Conservation (phyloP, 2,113 vertebrate species). For the Rhinogobius similis region DNA sequence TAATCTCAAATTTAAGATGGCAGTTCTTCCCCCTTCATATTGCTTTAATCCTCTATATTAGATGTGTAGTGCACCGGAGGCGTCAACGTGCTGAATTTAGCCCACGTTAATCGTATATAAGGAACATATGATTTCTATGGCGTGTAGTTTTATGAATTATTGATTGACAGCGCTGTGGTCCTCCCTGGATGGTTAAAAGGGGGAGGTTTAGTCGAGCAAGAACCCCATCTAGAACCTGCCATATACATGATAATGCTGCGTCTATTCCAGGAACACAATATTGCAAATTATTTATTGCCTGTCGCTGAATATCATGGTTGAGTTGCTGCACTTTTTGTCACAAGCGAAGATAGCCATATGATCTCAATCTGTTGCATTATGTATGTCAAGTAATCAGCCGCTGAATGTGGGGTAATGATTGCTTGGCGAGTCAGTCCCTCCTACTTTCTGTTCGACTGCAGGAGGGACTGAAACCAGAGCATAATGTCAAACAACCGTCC, state of each 20-base stretch:
- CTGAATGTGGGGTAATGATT: conserved; percentile 35
- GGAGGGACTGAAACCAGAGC: too few relatives aligned
- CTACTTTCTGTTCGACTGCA: too few relatives aligned
- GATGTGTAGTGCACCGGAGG: neutral
- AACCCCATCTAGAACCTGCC: conserved; percentile 14
- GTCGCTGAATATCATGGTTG: conserved; percentile 11
- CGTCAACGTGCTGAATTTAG: conserved; percentile 14
- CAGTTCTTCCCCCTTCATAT: conserved; percentile 14
- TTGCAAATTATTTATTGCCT: conserved; percentile 32
- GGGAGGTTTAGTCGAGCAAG: conserved; percentile 5
- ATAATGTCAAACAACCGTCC: neutral
- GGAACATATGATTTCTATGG: conserved; percentile 4
- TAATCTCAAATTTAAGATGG: conserved; percentile 28
- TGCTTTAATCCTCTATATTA: conserved; percentile 18
- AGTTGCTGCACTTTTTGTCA: conserved; percentile 28
- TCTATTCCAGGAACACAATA: conserved; percentile 8
- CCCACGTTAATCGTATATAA: conserved; percentile 23
- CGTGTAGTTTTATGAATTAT: conserved; percentile 39
- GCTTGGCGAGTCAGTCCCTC: too few relatives aligned
- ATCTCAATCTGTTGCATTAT: conserved; percentile 47
- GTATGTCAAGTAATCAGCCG: conserved; percentile 51
- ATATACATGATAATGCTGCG: conserved; percentile 4
- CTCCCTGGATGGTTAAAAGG: conserved; percentile 6
- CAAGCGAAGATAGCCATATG: conserved; percentile 30
- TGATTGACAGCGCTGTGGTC: conserved; percentile 38